Base-by-base conservation (phyloP, 2,113 vertebrate species). In the Perca flavescens region DNA sequence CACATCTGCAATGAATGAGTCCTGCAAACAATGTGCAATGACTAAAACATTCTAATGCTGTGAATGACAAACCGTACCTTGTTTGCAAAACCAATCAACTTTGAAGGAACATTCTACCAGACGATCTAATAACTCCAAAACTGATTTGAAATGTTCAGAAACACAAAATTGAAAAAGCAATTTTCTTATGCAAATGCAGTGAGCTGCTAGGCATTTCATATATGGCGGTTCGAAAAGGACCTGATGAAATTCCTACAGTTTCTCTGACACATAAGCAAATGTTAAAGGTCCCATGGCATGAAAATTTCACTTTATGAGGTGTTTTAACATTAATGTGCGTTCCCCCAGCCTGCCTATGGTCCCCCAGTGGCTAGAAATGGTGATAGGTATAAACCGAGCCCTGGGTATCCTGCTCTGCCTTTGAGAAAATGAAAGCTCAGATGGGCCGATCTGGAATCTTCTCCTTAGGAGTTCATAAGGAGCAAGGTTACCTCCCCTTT, bases 111-210 rank as follows among this genome's bases (percentile, higher is more conserved):
- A 13, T 50, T 58, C 34, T 62, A 62, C 43, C 43, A 5, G 49
- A 75, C 15, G 6, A 36, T 69, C 19, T 60, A 71, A 72, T 47
- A 36, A 69, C 64, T 78, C 61, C 40, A 34, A 72, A 71, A 82
- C 28, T 43, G 22, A 58, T 65, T 36, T 76, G 64, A 79, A 82
- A 63, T 82, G 52, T 69, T 64, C 36, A 79, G 71, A 67, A 77
- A 82, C 28, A 61, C 60, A 57, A 47, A 72, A 49, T 21, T 74
- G 31, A 65, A 79, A 71, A 82, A 79, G 47, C 66, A 52, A 72
- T 82, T 76, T 82, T 68, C 17, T 43, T 50, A 81, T 84, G 74
- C 65, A 79, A 89, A 86, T 86, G 50, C 70, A 31, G 19, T 16
- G 36, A 64, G 61, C 28, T 22, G 47, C 67, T 60, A 69, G 40